Evolutionary conservation across 2,797 vertebrate genomes (phyloP).

Genomic region (Malurus leucopterus): DNA sequence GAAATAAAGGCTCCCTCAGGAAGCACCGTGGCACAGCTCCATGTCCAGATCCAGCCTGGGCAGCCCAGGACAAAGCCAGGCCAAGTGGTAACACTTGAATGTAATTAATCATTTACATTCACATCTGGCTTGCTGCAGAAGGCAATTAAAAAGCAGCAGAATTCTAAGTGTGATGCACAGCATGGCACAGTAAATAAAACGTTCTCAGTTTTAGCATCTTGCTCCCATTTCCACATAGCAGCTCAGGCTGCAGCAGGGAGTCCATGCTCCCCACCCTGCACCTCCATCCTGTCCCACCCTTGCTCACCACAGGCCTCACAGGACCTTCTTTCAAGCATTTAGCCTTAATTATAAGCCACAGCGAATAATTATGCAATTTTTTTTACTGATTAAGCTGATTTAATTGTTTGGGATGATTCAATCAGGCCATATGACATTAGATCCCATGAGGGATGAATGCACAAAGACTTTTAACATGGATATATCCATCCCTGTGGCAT

Average conservation of each 20-base stretch:
- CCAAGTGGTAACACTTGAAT: not conserved
- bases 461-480: not conserved
- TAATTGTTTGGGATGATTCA: not conserved
- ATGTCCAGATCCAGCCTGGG: not conserved
- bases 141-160: not conserved
- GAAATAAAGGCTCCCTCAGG: not conserved
- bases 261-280: not conserved
- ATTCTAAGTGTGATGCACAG: not conserved
- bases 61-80: not conserved
- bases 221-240: accelerated
- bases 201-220: not conserved
- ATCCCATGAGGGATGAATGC: not conserved
- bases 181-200: not conserved
- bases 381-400: not conserved
- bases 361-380: not conserved
- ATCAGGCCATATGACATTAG: not conserved
- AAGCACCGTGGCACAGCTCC: not conserved
- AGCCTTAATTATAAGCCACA: not conserved
- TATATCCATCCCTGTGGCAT: not conserved
- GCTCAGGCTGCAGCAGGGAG: not conserved
- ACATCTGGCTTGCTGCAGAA: not conserved
- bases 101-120: not conserved
- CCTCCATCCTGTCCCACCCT: not conserved
- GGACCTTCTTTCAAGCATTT: not conserved
- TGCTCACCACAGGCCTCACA: not conserved